Conservation (phyloP, 2,888 invertebrate genomes). For the Saturnia japonica region DNA sequence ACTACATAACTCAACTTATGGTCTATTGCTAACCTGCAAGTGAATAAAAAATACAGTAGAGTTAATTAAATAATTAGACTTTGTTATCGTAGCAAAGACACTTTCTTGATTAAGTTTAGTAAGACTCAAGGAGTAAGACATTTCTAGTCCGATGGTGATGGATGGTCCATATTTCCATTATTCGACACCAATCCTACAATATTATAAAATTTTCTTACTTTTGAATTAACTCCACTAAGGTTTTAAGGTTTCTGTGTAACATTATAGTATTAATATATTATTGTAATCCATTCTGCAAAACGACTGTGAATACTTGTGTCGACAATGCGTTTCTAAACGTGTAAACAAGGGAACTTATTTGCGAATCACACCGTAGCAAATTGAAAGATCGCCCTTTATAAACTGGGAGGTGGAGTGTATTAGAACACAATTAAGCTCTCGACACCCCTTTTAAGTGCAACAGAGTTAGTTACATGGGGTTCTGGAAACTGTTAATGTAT, state of each 20-base stretch:
- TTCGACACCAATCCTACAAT: neutral
- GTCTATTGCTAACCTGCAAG: too few relatives aligned
- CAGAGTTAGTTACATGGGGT: neutral
- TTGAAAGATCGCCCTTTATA: slow-evolving; percentile 63
- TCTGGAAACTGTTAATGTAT: slow-evolving; percentile 13
- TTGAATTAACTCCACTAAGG: neutral
- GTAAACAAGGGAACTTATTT: slow-evolving; percentile 68
- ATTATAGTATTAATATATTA: neutral
- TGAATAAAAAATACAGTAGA: too few relatives aligned
- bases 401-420: slow-evolving; percentile 64
- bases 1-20: too few relatives aligned
- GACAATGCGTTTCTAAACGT: slow-evolving; percentile 44
- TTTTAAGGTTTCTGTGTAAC: neutral
- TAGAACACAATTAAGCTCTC: slow-evolving; percentile 67
- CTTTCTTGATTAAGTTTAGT: too few relatives aligned
- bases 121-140: too few relatives aligned
- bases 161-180: neutral
- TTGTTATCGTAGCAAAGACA: too few relatives aligned
- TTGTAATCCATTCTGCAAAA: slow-evolving; percentile 9
- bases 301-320: slow-evolving; percentile 40
- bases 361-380: slow-evolving; percentile 74
- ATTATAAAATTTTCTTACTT: neutral
- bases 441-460: slow-evolving; percentile 40
- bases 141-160: too few relatives aligned
- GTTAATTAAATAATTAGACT: too few relatives aligned